Evolutionary conservation across 2,888 invertebrate genomes (phyloP).

Genomic region (Standfussiana lucernea): DNA sequence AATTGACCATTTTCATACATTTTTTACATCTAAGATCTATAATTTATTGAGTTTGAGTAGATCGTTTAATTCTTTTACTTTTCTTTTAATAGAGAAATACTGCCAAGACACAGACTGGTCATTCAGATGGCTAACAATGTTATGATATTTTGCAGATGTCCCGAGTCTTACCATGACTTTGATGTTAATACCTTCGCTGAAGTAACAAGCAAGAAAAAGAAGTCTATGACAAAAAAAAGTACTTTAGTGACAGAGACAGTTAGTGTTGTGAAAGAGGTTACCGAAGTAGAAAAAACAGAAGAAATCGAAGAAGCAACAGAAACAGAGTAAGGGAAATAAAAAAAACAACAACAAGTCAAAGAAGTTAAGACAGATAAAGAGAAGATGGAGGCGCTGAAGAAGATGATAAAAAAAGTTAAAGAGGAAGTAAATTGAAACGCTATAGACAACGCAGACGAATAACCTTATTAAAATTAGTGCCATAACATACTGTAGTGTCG

Average conservation of each 20-base stretch:
- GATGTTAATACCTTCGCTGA: conserved; percentile 21
- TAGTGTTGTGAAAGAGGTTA: neutral
- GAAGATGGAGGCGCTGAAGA: neutral
- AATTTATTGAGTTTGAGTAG: neutral
- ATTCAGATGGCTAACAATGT: neutral
- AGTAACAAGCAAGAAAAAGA: neutral
- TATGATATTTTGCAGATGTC: conserved; percentile 42
- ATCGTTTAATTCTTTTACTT: neutral
- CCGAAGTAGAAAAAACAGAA: conserved; percentile 5
- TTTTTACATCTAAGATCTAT: neutral
- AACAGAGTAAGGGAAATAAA: neutral
- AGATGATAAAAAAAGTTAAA: neutral
- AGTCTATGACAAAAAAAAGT: neutral
- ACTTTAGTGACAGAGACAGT: neutral
- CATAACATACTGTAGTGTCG: neutral
- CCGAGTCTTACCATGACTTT: conserved; percentile 54
- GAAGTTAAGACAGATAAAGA: neutral
- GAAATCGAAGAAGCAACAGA: neutral
- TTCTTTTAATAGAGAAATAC: too few relatives aligned
- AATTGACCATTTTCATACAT: neutral
- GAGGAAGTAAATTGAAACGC: conserved; percentile 1
- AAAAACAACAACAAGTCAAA: neutral
- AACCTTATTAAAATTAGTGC: neutral
- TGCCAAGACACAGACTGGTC: neutral
- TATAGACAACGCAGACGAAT: neutral